Conservation (phyloP, 35 echinoderm and acorn worm species). For the Ophiothrix spiculata region DNA sequence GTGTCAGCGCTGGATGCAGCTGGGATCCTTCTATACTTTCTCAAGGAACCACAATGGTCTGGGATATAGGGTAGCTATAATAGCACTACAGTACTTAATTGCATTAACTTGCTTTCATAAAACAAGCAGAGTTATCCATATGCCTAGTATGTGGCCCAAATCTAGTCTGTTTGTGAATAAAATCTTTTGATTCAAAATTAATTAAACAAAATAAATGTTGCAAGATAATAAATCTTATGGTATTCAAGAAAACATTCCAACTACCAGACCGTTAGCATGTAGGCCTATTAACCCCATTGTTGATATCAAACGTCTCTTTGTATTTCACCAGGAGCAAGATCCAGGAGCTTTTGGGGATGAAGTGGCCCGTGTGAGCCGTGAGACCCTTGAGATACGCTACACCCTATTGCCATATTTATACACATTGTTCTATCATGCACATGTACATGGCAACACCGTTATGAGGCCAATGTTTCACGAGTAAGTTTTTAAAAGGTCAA, state of each 20-base stretch:
- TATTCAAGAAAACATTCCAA: too few species aligned
- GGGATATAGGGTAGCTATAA: background rate
- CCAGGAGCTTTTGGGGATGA: conserved; percentile 58
- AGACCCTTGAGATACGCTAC: conserved; percentile 64
- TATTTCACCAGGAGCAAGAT: conserved; percentile 72
- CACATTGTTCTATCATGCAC: conserved; percentile 82
- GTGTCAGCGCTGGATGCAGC: conserved; percentile 74
- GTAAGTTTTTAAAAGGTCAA: conserved; percentile 55
- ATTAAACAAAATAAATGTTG: too few species aligned
- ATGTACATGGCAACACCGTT: conserved; percentile 55
- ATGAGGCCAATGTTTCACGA: conserved; percentile 73
- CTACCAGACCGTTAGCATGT: too few species aligned
- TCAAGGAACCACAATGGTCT: conserved; percentile 75
- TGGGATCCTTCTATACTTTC: conserved; percentile 73
- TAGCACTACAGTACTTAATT: background rate
- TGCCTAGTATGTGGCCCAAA: too few species aligned
- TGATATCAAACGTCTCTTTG: too few species aligned
- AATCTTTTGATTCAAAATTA: too few species aligned
- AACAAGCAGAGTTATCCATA: too few species aligned
- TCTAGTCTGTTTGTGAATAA: too few species aligned
- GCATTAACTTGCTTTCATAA: too few species aligned
- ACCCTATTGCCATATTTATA: conserved; percentile 78
- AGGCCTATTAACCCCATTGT: too few species aligned
- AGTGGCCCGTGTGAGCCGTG: conserved; percentile 43
- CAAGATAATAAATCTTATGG: too few species aligned